phyloP scores from a whole-genome alignment of 1,140 invertebrate species.

The Cherax quadricarinatus region DNA sequence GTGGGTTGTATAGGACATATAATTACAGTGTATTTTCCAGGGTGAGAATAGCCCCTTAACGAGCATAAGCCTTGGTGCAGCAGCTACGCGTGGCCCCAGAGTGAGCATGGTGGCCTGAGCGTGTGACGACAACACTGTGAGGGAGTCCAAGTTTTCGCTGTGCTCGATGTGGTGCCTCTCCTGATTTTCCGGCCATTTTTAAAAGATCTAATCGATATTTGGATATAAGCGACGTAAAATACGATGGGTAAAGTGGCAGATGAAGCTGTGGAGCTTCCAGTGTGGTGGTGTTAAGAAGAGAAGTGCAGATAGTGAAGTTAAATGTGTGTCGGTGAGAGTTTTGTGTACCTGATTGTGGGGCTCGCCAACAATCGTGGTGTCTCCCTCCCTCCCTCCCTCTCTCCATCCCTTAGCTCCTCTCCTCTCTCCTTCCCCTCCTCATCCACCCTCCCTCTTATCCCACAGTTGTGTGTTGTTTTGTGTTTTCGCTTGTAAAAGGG shows the following conservation, averaged over 20 bases:
- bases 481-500: background rate
- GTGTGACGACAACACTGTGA: conserved; percentile 45
- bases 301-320: conserved; percentile 24
- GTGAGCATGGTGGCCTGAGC: conserved; percentile 30
- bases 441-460: background rate
- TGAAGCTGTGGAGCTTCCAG: background rate
- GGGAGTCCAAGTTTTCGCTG: conserved; percentile 52
- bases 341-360: conserved; percentile 48
- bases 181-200: conserved; percentile 8
- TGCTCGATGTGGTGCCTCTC: conserved; percentile 21
- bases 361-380: conserved; percentile 54
- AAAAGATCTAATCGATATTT: background rate
- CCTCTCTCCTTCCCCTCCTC: background rate
- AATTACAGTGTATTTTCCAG: background rate
- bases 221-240: conserved; percentile 29
- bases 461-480: background rate
- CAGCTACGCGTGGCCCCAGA: conserved; percentile 36
- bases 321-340: conserved; percentile 44
- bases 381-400: background rate
- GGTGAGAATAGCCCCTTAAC: background rate
- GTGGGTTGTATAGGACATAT: background rate
- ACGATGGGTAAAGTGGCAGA: background rate
- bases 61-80: conserved; percentile 40
- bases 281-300: background rate
- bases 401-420: background rate